Percentiles rank a stretch among this genome's conserved stretches.
phyloP scores from a whole-genome alignment of 2,888 invertebrate genomes.

The Trachelus troglodyta region DNA sequence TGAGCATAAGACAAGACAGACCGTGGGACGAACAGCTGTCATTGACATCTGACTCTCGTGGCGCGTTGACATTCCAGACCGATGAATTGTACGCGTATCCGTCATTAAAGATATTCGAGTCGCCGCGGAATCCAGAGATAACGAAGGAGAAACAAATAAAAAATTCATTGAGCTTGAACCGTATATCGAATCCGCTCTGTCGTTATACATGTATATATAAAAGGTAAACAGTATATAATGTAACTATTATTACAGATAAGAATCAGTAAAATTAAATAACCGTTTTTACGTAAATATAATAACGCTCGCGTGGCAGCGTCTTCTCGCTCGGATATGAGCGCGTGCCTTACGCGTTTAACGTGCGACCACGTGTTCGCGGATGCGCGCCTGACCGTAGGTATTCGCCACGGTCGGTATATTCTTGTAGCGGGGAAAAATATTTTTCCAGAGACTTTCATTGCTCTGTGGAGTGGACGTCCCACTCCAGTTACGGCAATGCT shows the following conservation, averaged over 20 bases:
- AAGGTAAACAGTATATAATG: not conserved
- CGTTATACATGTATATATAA: too few species aligned
- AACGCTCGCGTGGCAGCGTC: not conserved
- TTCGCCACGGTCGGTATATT: not conserved
- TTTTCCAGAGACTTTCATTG: not conserved
- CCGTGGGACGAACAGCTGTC: conserved; percentile 33
- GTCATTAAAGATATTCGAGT: not conserved
- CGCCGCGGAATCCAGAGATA: not conserved
- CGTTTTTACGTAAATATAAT: not conserved
- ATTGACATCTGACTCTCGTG: conserved; percentile 35
- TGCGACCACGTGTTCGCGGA: not conserved
- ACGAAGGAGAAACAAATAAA: not conserved
- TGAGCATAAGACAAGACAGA: conserved; percentile 27
- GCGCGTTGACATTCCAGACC: conserved; percentile 46
- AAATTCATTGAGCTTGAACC: not conserved
- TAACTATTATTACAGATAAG: not conserved
- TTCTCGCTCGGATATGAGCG: not conserved
- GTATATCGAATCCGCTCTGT: not conserved
- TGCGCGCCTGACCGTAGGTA: not conserved
- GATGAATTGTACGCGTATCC: conserved; percentile 30
- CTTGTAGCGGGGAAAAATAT: not conserved
- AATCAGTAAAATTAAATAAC: not conserved
- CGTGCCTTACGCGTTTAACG: not conserved
- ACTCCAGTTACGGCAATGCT: not conserved
- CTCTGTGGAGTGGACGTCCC: too few species aligned